Percentiles rank a stretch among this genome's conserved stretches.
Evolutionary conservation across 2,888 invertebrate species (phyloP).

Genomic region (Sarcophaga variegata): DNA sequence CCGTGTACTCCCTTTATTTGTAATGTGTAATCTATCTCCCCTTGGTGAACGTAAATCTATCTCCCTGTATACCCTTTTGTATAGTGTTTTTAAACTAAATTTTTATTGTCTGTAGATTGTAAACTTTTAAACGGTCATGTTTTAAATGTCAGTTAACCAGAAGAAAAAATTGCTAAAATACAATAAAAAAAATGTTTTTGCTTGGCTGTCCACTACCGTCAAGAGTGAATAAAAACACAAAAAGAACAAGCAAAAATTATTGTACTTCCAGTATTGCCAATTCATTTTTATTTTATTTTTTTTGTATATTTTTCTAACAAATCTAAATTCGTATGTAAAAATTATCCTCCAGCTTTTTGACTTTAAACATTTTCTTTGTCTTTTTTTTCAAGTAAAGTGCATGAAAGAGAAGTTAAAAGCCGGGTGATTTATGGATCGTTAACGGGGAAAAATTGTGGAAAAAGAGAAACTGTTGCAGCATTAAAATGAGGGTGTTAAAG

Average conservation of each 20-base stretch:
- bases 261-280: neutral
- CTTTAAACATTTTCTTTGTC: neutral
- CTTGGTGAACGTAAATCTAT: too few species aligned
- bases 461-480: neutral
- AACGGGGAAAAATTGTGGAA: neutral
- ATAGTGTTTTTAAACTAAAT: neutral
- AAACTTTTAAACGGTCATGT: slow-evolving; percentile 46
- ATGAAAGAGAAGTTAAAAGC: slow-evolving; percentile 50
- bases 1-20: too few species aligned
- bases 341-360: slow-evolving; percentile 51
- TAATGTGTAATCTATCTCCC: too few species aligned
- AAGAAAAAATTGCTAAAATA: neutral
- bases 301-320: slow-evolving; percentile 7
- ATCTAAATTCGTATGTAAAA: slow-evolving; percentile 45
- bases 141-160: slow-evolving; percentile 52
- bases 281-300: neutral
- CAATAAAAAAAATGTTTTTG: neutral
- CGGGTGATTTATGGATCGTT: slow-evolving; percentile 61
- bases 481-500: slow-evolving; percentile 64
- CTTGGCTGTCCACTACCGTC: slow-evolving; percentile 29
- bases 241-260: slow-evolving; percentile 1
- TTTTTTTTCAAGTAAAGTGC: neutral
- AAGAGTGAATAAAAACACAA: neutral
- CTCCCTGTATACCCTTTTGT: too few species aligned
- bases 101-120: neutral